Evolutionary conservation across 2,888 invertebrate genomes (phyloP), one percentile per base, ranked within the genome.

Genomic region (Idaea straminata): DNA sequence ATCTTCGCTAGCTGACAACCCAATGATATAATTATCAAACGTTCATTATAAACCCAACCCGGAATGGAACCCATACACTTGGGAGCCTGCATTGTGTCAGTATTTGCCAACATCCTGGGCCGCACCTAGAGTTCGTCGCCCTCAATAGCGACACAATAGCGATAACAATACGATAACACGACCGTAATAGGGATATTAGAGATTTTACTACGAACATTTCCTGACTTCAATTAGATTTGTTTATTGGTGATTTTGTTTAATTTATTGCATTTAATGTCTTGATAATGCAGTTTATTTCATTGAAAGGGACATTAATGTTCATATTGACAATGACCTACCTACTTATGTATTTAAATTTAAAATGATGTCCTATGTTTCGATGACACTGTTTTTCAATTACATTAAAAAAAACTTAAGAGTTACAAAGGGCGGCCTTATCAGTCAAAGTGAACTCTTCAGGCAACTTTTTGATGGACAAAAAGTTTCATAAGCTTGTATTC

Each of bases 61-160:
- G 65, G 64, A 64, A 62, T 64, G 61, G 61, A 64, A 64, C 61
- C 67, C 59, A 62, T 57, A 61, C 67, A 62, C 63, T n/a, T 61
- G 64, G 63, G 67, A 61, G 63, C 60, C 66, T 64, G 64, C 64
- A 64, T 67, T 62, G 64, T 61, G 25, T 3, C 36, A 35, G 58
- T 61, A 63, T 66, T 64, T 61, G 16, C 4, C 25, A 58, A 66
- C 63, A 63, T 66, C 63, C 63, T 66, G 62, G 57, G 57, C 15
- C 62, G 34, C 62, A 57, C 61, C 62, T 15, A 47, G 47, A 47
- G 34, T 60, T 61, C 47, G 38, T 36, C 47, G 47, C 59, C 10
- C 63, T n/a, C 62, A 38, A 25, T 35, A 25, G 62, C 61, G 65
- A 61, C 63, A 59, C 63, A 61, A 61, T 15, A 47, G 61, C 61